These are phyloP conservation scores for Calycopis cecrops DNA, from an alignment of 1,140 invertebrate genomes.

Conservation along the genomic window DNA sequence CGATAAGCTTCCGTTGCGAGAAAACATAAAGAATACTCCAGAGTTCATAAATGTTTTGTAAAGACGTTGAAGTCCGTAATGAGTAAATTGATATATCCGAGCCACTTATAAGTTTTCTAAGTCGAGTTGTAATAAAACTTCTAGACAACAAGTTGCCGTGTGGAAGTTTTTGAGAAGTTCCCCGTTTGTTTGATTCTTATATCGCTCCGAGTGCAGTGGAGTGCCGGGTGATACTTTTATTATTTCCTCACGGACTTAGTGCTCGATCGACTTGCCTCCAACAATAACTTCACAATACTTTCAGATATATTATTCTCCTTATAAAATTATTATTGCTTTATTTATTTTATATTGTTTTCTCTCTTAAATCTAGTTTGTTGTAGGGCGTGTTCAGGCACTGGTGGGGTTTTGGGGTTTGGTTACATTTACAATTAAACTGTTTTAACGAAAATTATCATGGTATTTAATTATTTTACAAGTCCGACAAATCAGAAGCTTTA, in stretches of 20 bases:
- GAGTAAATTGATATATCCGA: conserved; percentile 23
- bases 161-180: conserved; percentile 47
- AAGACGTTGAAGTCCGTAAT: conserved; percentile 5
- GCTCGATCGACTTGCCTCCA: conserved; percentile 30
- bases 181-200: conserved; percentile 51
- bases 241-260: conserved; percentile 49
- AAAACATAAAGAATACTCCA: conserved; percentile 1
- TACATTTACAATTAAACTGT: no score
- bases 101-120: conserved; percentile 47
- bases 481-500: no score
- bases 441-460: no score
- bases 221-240: conserved; percentile 57
- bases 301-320: conserved; percentile 13
- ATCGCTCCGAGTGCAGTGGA: conserved; percentile 34
- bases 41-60: conserved; percentile 8
- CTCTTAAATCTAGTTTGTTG: no score
- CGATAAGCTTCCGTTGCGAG: not conserved
- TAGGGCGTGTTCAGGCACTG: no score
- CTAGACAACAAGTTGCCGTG: conserved; percentile 36
- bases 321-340: conserved; percentile 16
- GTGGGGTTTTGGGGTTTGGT: no score
- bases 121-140: conserved; percentile 61
- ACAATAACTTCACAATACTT: conserved; percentile 33
- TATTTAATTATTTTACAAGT: no score
- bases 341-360: conserved; percentile 15